Evolutionary conservation across 2,113 vertebrate species (phyloP), one percentile per base, ranked within the genome.

Genomic region (Dolichotis patagonum): DNA sequence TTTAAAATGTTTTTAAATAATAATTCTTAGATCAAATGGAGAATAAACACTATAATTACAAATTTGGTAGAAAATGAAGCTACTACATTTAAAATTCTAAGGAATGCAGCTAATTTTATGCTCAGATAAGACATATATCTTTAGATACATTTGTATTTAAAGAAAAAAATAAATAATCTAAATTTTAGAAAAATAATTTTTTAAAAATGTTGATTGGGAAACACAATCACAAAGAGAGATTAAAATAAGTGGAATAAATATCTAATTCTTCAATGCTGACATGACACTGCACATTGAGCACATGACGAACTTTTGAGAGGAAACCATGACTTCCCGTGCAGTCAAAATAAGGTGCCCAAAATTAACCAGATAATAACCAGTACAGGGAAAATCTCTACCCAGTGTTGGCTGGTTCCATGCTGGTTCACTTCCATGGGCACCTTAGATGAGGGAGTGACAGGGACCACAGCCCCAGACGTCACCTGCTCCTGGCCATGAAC

Each of bases 101-200:
- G 17, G 41, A n/a, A 88, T 10, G 28, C 4, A 88, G 24, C 46
- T 67, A 88, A 93, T 43, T 73, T 73, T 77, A 62, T 38, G 30
- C n/a, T 80, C 35, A 62, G 13, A 41, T 75, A 63, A 94, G 91
- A 92, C 65, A 84, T 19, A 41, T 32, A 85, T 56, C 19, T 86
- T 90, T 54, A 49, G 78, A 49, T 2, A 77, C 92, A 41, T 88
- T 65, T 85, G 11, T 78, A 46, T 77, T 67, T 52, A 82, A 91
- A 80, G 12, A 85, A 83, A 85, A 60, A 75, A 56, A 67, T 93
- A 93, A 91, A 54, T 38, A 90, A n/a, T 49, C 46, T 93, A 81
- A 93, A 67, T 54, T 69, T 71, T 28, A 62, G 26, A 65, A 62
- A 81, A 65, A 35, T 46, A 22, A 58, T 9, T 46, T 46, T 83